phyloP scores from a whole-genome alignment of 2,113 vertebrate genomes.

The Ginglymostoma cirratum region DNA sequence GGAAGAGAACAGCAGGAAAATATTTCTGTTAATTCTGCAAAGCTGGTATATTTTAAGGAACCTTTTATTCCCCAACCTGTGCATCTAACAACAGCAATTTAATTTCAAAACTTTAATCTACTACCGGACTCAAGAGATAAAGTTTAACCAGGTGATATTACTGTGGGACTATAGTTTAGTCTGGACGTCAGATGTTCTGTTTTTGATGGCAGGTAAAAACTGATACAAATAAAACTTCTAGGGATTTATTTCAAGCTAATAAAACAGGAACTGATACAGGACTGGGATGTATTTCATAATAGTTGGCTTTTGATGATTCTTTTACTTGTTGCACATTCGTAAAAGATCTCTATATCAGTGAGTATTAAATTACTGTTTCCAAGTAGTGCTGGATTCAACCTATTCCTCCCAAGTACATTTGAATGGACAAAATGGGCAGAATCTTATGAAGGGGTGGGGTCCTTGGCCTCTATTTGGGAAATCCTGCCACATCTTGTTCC shows the following conservation, averaged over 20 bases:
- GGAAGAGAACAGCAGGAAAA: constrained; percentile 42
- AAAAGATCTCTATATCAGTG: background rate
- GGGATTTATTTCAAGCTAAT: background rate
- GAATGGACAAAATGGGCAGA: background rate
- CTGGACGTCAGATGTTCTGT: constrained; percentile 39
- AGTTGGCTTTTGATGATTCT: background rate
- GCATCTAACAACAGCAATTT: constrained; percentile 40
- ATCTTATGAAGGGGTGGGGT: too few species aligned
- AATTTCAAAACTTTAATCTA: constrained; percentile 35
- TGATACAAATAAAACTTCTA: background rate
- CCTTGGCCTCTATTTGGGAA: background rate
- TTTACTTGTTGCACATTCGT: background rate
- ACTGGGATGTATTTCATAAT: constrained; percentile 9
- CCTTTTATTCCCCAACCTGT: constrained; percentile 40
- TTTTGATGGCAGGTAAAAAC: constrained; percentile 24
- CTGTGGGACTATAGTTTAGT: constrained; percentile 42
- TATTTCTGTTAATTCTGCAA: constrained; percentile 55
- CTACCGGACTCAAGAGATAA: constrained; percentile 43
- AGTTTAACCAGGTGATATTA: constrained; percentile 38
- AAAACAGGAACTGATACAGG: background rate
- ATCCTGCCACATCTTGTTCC: too few species aligned
- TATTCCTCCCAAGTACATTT: background rate
- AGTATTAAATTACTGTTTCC: background rate
- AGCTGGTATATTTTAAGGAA: constrained; percentile 44
- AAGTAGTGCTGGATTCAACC: background rate